phyloP scores from a whole-genome alignment of 2,797 vertebrate species.

The Coracias cyanogaster region DNA sequence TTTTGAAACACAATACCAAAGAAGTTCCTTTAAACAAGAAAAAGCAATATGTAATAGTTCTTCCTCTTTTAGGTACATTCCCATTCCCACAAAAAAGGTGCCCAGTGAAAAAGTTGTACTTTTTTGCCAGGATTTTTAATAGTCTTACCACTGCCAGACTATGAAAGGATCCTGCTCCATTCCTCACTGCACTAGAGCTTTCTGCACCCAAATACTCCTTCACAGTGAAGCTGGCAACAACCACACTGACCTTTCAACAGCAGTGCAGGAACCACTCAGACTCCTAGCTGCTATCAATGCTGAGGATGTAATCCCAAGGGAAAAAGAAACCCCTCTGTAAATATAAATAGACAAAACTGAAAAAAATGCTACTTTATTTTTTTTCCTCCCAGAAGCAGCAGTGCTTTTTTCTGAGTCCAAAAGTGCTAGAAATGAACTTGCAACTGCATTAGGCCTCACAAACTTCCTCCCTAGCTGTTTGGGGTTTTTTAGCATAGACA shows the following conservation, averaged over 20 bases:
- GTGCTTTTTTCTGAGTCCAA: background rate
- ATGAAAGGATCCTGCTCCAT: background rate
- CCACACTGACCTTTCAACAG: background rate
- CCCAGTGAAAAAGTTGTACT: background rate
- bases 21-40: background rate
- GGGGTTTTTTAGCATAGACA: background rate
- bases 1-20: background rate
- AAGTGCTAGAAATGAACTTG: background rate
- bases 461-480: background rate
- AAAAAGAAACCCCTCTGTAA: background rate
- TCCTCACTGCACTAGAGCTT: background rate
- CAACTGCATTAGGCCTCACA: background rate
- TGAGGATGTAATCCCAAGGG: background rate
- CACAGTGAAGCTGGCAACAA: background rate
- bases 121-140: background rate
- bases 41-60: background rate
- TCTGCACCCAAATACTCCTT: background rate
- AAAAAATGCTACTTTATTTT: background rate
- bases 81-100: background rate
- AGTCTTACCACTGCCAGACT: background rate
- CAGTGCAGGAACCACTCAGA: background rate
- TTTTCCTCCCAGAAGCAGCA: background rate
- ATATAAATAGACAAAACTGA: background rate
- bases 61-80: background rate
- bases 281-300: background rate